Conservation (phyloP, 37 sponge, comb jelly and placozoan genomes). For the Halisarca cf. caerulea region DNA sequence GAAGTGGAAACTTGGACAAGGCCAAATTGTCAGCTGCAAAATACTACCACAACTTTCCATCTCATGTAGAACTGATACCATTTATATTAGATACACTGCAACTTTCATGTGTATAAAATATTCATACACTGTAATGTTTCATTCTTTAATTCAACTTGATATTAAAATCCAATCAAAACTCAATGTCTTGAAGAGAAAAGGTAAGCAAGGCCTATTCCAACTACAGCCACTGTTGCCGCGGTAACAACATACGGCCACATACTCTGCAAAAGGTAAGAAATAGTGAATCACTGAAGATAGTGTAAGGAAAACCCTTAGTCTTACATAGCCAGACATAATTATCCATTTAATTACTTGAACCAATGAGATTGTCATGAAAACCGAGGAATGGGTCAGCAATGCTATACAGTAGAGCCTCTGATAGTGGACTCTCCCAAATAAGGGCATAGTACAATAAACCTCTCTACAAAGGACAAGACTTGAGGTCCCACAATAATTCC, state of each 20-base stretch:
- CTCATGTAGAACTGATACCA: background rate
- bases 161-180: too few species aligned
- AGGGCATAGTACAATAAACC: too few species aligned
- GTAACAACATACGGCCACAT: background rate
- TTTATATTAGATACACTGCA: too few species aligned
- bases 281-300: too few species aligned
- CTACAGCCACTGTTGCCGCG: background rate
- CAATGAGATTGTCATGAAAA: background rate
- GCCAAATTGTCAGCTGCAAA: constrained; percentile 14
- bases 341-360: background rate
- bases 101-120: too few species aligned
- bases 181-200: background rate
- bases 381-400: too few species aligned
- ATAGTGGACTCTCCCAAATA: too few species aligned
- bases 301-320: background rate
- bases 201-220: constrained; percentile 10
- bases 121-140: too few species aligned
- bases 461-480: too few species aligned
- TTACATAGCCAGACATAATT: background rate
- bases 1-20: background rate
- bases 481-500: too few species aligned
- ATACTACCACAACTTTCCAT: background rate
- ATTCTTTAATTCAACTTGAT: too few species aligned
- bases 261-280: background rate
- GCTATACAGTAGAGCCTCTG: too few species aligned